Evolutionary conservation across 1,140 invertebrate genomes (phyloP).

Genomic region (Pteromalus puparum): DNA sequence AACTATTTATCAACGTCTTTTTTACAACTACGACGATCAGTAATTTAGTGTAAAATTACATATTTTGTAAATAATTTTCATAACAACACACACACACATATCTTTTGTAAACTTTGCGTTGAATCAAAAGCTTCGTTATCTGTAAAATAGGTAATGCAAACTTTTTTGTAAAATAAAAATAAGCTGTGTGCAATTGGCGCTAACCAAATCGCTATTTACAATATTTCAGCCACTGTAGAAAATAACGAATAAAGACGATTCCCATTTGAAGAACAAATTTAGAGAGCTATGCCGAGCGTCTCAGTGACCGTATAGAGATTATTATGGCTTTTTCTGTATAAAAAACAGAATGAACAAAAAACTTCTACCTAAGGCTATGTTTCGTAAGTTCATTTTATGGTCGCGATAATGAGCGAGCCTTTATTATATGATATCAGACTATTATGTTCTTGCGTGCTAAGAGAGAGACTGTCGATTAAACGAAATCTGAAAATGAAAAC

Average conservation of each 20-base stretch:
- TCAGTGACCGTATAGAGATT: slow-evolving; percentile 37
- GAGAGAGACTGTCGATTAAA: slow-evolving; percentile 35
- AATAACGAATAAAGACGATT: too few species aligned
- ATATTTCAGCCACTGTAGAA: too few species aligned
- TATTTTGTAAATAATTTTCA: slow-evolving; percentile 10
- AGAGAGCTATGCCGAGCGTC: slow-evolving; percentile 19
- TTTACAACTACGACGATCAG: background rate
- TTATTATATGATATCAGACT: background rate
- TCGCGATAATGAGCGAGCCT: background rate
- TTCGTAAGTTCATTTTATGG: slow-evolving; percentile 19
- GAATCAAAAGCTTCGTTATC: background rate
- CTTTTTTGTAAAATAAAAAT: background rate
- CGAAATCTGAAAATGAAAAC: slow-evolving; percentile 34
- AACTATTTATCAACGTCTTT: background rate
- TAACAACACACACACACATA: background rate
- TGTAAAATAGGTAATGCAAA: background rate
- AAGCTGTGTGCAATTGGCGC: background rate
- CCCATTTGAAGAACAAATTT: background rate
- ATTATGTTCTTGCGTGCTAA: slow-evolving; percentile 24
- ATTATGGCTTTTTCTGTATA: slow-evolving; percentile 13
- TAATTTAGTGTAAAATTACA: background rate
- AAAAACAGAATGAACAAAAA: slow-evolving; percentile 22
- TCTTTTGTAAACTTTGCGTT: background rate
- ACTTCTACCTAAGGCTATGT: slow-evolving; percentile 30
- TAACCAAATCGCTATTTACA: too few species aligned